Base-by-base conservation (phyloP, 2,113 vertebrate species). In the Centropristis striata region DNA sequence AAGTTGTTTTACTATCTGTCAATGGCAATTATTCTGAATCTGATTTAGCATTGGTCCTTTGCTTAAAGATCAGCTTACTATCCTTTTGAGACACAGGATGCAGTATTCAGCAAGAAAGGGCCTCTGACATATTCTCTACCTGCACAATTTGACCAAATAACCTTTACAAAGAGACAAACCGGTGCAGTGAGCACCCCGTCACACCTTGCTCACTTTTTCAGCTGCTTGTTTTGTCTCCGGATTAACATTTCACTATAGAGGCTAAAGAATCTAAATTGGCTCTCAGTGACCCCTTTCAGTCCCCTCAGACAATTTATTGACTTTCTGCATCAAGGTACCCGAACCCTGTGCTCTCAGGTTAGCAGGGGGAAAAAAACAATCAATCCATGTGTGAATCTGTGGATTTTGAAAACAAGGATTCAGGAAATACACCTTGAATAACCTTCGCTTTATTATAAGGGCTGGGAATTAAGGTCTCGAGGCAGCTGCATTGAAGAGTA, bases 181-280 rank as follows among this genome's bases (percentile, higher is more conserved):
- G 3, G 21, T 8, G 32, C 49, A 59, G 36, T 16, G 59, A 39
- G 65, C 49, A 77, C 27, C 58, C 66, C 54, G 72, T 90, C 81
- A 80, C 88, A 83, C 81, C 69, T 69, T 84, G 21, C 20, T 41
- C 74, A 53, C 81, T 75, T 84, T 84, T 61, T 81, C 80, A 18
- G 58, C 27, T 1, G 67, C 73, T 77, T 80, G 71, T 71, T 81
- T 90, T 88, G 90, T 90, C 84, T 87, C 49, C 66, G 63, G 75
- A 86, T 92, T 83, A 83, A 72, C 72, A 72, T 87, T 50, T 84
- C 64, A 63, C 72, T 72, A 58, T 47, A 23, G 58, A 80, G 27
- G 66, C 71, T 36, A 23, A 82, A 50, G 81, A 81, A 79, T 88
- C 83, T 73, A 86, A 92, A 88, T 87, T 89, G 74, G 53, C 64